Conservation (phyloP, 2,888 invertebrate genomes). For the Platerodrilus igneus region DNA sequence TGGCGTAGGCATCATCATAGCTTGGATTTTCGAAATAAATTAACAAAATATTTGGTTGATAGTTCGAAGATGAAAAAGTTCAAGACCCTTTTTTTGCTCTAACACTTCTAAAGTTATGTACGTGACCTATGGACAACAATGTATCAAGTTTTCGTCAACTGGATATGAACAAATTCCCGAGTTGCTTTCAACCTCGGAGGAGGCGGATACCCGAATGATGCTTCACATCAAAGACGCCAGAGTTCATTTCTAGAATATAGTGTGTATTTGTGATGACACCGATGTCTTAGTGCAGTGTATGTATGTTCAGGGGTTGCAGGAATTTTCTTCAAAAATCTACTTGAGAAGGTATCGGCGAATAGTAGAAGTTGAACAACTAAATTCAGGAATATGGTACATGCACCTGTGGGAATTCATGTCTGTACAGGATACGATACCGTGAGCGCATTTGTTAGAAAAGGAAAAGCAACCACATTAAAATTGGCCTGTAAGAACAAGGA, state of each 20-base stretch:
- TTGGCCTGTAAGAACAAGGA: too few relatives aligned
- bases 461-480: too few relatives aligned
- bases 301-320: too few relatives aligned
- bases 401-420: too few relatives aligned
- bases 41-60: slow-evolving; percentile 5
- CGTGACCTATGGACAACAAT: slow-evolving; percentile 1
- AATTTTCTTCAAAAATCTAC: too few relatives aligned
- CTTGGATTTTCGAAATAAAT: neutral
- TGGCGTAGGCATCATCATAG: slow-evolving; percentile 1
- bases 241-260: neutral
- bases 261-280: slow-evolving; percentile 3
- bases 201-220: slow-evolving; percentile 2
- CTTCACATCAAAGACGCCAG: slow-evolving; percentile 1
- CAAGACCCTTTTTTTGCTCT: neutral
- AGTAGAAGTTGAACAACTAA: too few relatives aligned
- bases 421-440: too few relatives aligned
- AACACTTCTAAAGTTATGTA: slow-evolving; percentile 1
- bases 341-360: too few relatives aligned
- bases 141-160: neutral
- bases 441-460: too few relatives aligned
- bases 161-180: neutral
- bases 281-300: neutral
- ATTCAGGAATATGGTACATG: too few relatives aligned
- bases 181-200: neutral
- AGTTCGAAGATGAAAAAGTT: neutral